These are phyloP conservation scores for Dufourea novaeangliae DNA, from an alignment of 1,140 invertebrate genomes.

Conservation along the genomic window DNA sequence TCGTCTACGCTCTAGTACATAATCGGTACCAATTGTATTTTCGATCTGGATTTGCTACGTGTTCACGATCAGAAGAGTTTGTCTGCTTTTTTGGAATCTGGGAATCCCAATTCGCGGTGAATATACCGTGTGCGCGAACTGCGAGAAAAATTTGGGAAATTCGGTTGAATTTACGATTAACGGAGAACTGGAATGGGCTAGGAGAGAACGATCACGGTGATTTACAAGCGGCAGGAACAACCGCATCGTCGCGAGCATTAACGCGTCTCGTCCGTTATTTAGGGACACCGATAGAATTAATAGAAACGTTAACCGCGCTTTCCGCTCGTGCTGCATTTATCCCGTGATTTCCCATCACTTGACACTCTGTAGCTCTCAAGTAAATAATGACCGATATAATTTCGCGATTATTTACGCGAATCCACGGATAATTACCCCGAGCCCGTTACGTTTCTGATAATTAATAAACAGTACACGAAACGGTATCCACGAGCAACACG, in stretches of 20 bases:
- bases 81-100: neutral
- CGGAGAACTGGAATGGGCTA: constrained; percentile 44
- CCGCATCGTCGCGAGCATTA: constrained; percentile 33
- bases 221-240: constrained; percentile 41
- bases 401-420: constrained; percentile 8
- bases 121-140: neutral
- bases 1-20: neutral
- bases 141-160: neutral
- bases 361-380: neutral
- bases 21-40: neutral
- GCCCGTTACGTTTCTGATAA: neutral
- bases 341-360: constrained; percentile 21
- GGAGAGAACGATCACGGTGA: constrained; percentile 15
- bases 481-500: too few species aligned
- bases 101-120: neutral
- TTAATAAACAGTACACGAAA: constrained; percentile 12
- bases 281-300: constrained; percentile 42
- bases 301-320: constrained; percentile 30
- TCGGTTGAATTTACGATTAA: constrained; percentile 20
- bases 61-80: neutral
- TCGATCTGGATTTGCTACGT: neutral
- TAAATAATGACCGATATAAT: constrained; percentile 8
- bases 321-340: neutral
- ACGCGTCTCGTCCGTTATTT: constrained; percentile 44
- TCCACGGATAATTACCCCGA: neutral